A percentile compares a stretch with the other conserved stretches of the same genome.
Conservation (phyloP, 1,140 invertebrate species). For the Goniozus legneri region DNA sequence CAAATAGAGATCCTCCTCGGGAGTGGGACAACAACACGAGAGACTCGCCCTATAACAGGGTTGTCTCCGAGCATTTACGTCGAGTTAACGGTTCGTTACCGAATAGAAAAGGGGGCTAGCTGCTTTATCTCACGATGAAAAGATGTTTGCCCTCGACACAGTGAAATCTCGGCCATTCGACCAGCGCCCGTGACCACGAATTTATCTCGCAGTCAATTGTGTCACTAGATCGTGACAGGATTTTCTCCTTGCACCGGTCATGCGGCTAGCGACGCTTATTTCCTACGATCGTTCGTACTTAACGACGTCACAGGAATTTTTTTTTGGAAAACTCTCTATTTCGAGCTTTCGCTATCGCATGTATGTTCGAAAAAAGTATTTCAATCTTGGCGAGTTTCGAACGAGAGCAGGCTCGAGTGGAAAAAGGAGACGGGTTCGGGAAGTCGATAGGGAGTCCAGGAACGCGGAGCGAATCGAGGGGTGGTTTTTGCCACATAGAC, state of each 20-base stretch:
- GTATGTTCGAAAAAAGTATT: no score
- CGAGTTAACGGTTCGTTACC: slow-evolving; percentile 50
- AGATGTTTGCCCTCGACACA: slow-evolving; percentile 40
- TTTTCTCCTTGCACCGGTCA: no score
- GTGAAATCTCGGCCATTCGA: slow-evolving; percentile 13
- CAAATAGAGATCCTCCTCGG: slow-evolving; percentile 35
- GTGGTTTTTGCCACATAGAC: slow-evolving; percentile 43
- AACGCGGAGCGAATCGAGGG: slow-evolving; percentile 44
- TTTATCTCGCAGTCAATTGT: no score
- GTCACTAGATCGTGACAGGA: no score
- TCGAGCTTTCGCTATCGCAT: no score
- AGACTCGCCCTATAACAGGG: slow-evolving; percentile 15
- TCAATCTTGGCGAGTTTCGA: no score
- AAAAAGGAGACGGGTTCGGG: not conserved
- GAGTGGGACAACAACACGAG: slow-evolving; percentile 17
- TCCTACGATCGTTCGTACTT: no score
- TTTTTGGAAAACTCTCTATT: no score
- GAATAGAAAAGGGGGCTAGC: slow-evolving; percentile 32
- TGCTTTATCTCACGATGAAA: slow-evolving; percentile 39
- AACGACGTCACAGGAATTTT: no score
- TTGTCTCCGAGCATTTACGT: slow-evolving; percentile 38
- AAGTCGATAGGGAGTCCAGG: slow-evolving; percentile 18
- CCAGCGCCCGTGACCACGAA: no score
- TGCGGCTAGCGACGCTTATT: no score
- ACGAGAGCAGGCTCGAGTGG: no score